A percentile compares a stretch with the other conserved stretches of the same genome.
These are phyloP conservation scores for Hetaerina americana DNA, from an alignment of 1,140 invertebrate genomes.

Conservation along the genomic window DNA sequence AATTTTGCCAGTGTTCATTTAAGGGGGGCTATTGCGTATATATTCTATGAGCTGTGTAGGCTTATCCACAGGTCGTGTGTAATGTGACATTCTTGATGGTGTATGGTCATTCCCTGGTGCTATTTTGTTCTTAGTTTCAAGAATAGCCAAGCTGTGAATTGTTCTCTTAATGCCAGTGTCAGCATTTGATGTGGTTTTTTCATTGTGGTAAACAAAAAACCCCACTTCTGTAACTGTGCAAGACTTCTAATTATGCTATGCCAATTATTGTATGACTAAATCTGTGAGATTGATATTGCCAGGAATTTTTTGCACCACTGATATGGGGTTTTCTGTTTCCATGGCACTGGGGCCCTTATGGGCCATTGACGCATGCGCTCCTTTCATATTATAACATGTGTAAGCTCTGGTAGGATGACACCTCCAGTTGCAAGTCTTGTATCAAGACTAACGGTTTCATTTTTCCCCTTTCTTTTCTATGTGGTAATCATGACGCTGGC, in stretches of 20 bases:
- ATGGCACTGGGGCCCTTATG: not conserved
- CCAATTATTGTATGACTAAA: not conserved
- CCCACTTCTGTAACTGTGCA: not conserved
- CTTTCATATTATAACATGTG: not conserved
- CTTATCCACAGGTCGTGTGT: too few relatives aligned
- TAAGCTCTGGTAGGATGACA: not conserved
- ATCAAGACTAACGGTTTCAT: not conserved
- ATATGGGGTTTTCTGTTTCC: not conserved
- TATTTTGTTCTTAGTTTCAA: too few relatives aligned
- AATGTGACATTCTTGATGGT: not conserved
- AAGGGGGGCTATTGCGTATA: too few relatives aligned
- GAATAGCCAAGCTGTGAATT: too few relatives aligned
- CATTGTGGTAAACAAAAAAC: not conserved
- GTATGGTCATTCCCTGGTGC: not conserved
- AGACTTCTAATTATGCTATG: not conserved
- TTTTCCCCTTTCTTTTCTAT: not conserved
- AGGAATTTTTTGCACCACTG: not conserved
- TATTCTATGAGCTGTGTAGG: too few relatives aligned
- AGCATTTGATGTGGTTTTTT: too few relatives aligned
- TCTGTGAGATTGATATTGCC: too few relatives aligned
- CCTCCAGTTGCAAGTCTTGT: not conserved
- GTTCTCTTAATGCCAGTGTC: too few relatives aligned
- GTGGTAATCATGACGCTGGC: not conserved
- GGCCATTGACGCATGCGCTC: not conserved
- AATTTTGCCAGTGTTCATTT: too few relatives aligned